Evolutionary conservation across 2,888 invertebrate genomes (phyloP).

Genomic region (Thecocarcelia acutangulata): DNA sequence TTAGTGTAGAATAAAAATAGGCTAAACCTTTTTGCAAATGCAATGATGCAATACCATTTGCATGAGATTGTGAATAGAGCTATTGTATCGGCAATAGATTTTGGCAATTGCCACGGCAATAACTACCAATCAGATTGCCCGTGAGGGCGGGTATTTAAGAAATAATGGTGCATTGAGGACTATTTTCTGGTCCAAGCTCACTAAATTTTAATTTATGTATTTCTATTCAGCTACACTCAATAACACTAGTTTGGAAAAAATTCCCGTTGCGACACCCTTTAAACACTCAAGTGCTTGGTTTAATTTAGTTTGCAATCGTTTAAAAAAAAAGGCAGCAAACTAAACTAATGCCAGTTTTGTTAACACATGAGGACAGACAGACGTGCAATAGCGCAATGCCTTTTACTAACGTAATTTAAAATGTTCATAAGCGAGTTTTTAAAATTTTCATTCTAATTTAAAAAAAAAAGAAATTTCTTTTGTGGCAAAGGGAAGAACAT

Average conservation of each 20-base stretch:
- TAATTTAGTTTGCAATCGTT: not conserved
- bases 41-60: too few relatives aligned
- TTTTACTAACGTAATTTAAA: constrained; percentile 39
- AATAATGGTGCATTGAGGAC: not conserved
- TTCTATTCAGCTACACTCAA: too few relatives aligned
- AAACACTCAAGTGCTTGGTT: not conserved
- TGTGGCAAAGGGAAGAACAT: not conserved
- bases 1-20: too few relatives aligned
- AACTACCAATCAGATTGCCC: too few relatives aligned
- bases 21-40: too few relatives aligned
- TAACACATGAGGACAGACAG: constrained; percentile 31
- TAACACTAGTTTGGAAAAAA: not conserved
- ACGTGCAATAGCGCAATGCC: not conserved
- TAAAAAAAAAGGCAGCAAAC: not conserved
- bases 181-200: not conserved
- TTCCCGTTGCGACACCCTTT: constrained; percentile 6
- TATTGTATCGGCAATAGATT: too few relatives aligned
- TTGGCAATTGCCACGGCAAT: too few relatives aligned
- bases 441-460: constrained; percentile 16
- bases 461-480: constrained; percentile 18
- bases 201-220: too few relatives aligned
- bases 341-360: constrained; percentile 53
- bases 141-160: too few relatives aligned
- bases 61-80: too few relatives aligned
- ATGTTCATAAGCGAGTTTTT: not conserved